Conservation (phyloP, 2,888 invertebrate genomes). For the Drosophila ochracea region DNA sequence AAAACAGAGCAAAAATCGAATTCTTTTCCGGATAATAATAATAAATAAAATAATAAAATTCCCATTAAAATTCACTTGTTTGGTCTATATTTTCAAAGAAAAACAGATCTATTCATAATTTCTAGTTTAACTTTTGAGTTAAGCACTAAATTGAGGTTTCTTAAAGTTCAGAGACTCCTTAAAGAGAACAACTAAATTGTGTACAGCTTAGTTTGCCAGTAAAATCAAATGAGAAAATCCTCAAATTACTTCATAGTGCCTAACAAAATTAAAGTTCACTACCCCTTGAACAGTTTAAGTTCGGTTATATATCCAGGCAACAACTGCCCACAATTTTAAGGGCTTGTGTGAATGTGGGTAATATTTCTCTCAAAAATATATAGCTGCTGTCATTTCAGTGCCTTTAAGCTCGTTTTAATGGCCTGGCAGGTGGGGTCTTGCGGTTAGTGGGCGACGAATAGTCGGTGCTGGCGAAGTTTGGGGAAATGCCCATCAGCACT, state of each 20-base stretch:
- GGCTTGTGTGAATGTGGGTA: background rate
- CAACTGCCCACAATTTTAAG: constrained; percentile 24
- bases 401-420: constrained; percentile 57
- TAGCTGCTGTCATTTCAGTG: constrained; percentile 42
- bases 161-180: background rate
- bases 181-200: background rate
- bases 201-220: constrained; percentile 18
- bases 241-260: constrained; percentile 23
- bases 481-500: constrained; percentile 57
- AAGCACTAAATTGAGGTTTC: background rate
- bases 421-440: constrained; percentile 44
- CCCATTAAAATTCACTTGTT: background rate
- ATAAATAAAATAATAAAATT: background rate
- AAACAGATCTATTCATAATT: background rate
- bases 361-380: constrained; percentile 33
- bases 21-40: no score
- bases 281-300: constrained; percentile 7
- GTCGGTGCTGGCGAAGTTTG: background rate
- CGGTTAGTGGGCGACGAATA: background rate
- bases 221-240: background rate
- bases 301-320: constrained; percentile 26
- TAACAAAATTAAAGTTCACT: constrained; percentile 4
- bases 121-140: background rate
- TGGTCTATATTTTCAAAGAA: background rate
- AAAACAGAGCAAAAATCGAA: background rate